Evolutionary conservation across 2,888 invertebrate species (phyloP).

Genomic region (Eilema depressum): DNA sequence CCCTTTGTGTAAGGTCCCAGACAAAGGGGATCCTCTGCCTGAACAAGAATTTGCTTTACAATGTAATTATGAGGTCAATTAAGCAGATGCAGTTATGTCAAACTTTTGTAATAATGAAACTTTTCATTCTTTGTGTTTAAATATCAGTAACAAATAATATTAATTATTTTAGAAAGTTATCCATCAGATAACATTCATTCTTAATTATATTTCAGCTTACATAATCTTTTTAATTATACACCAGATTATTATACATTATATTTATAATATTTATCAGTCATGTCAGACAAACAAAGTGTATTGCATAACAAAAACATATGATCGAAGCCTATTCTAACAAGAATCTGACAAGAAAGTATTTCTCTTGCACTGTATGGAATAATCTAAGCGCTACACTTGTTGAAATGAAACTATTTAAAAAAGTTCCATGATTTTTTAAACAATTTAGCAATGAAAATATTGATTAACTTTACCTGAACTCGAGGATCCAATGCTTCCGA

Average conservation of each 20-base stretch:
- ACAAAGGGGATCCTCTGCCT: too few species aligned
- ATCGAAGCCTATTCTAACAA: constrained; percentile 25
- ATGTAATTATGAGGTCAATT: too few species aligned
- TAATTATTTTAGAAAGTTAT: constrained; percentile 13
- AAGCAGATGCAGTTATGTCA: too few species aligned
- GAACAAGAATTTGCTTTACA: too few species aligned
- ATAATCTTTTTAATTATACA: background rate
- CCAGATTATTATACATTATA: constrained; percentile 5
- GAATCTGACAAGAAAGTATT: constrained; percentile 8
- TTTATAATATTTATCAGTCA: constrained; percentile 1
- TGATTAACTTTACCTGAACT: constrained; percentile 89
- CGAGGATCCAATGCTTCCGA: constrained; percentile 93
- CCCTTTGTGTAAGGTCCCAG: too few species aligned
- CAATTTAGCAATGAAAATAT: constrained; percentile 64
- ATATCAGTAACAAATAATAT: background rate
- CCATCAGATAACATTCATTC: constrained; percentile 10
- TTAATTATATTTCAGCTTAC: background rate
- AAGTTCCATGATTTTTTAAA: constrained; percentile 17
- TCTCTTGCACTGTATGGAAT: background rate
- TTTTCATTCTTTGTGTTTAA: background rate
- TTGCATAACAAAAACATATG: constrained; percentile 56
- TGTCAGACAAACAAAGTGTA: constrained; percentile 21
- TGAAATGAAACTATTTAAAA: background rate
- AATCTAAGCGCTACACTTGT: background rate
- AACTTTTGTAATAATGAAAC: background rate